A percentile compares a stretch with the other conserved stretches of the same genome.
phyloP scores from a whole-genome alignment of 2,113 vertebrate species.

The Microcebus ravelobensis region DNA sequence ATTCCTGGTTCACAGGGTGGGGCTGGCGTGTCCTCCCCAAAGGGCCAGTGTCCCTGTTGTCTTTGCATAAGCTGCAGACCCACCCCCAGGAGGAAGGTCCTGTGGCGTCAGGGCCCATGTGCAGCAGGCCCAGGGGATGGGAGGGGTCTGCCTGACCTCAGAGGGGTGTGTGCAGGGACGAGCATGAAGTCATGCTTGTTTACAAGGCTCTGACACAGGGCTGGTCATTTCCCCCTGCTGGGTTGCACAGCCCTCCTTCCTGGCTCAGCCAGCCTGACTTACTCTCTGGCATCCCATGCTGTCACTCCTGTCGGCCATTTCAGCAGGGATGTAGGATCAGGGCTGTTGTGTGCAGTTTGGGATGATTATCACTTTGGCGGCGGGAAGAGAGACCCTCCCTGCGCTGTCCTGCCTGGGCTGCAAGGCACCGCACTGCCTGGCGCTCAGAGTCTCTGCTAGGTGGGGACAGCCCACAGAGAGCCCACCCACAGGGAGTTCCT shows the following conservation, averaged over 20 bases:
- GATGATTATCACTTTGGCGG: not conserved
- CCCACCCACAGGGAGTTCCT: not conserved
- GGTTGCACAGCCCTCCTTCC: not conserved
- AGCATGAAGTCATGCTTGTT: conserved; percentile 70
- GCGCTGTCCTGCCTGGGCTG: not conserved
- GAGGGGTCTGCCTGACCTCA: conserved; percentile 72
- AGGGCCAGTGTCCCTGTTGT: not conserved
- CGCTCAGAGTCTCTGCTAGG: not conserved
- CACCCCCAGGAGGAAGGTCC: not conserved
- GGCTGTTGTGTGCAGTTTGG: conserved; percentile 55
- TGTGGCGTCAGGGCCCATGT: not conserved
- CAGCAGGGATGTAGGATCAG: not conserved
- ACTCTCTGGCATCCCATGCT: not conserved
- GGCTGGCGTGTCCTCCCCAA: not conserved
- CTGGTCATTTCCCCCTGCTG: conserved; percentile 43
- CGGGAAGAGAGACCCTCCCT: not conserved
- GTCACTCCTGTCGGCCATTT: not conserved
- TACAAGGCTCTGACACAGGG: conserved; percentile 41
- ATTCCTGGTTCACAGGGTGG: not conserved
- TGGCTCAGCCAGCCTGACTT: conserved; percentile 13
- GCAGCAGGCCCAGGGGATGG: conserved; percentile 58
- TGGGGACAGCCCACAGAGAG: not conserved
- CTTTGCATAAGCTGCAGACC: not conserved
- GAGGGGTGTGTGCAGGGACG: conserved; percentile 44
- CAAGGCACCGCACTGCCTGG: too few species aligned